Base-by-base conservation (phyloP, 1,140 invertebrate species). In the Trinorchestia longiramus region DNA sequence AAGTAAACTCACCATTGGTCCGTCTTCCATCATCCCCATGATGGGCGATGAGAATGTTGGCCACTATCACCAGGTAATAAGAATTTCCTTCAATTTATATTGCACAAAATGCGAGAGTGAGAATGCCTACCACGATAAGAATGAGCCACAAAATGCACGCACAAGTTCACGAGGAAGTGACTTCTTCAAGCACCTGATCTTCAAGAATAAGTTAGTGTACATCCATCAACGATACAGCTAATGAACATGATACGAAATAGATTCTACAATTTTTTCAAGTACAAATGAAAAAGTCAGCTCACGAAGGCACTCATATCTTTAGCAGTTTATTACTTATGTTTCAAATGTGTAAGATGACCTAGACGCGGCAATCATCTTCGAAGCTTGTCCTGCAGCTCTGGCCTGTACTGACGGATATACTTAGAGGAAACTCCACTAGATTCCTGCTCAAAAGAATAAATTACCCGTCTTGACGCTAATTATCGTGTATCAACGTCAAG, bases 21-120 rank as follows among this genome's bases (percentile, higher is more conserved):
- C 92, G 92, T 94, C 92, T 43, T 94, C 92, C 43, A 94, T 94
- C 92, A 94, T 94, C 41, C 92, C 92, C 92, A 94, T 94, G 92
- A 43, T 94, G 92, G 92, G 92, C 36, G 44, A 77, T 77, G 62
- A 23, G 62, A 77, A 36, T 36, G 36, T 23, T 77, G 28, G 28
- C 36, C 11, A 36, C 15, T 77, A 36, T 77, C 62, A 77, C 62
- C 62, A 77, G 36, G 62, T 77, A 36, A 77, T 77, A 11, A 11
- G 1, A 53, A 77, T 77, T 3, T 77, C 36, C 28, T 77, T 77
- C 62, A 36, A 1, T 23, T 6, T 19, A 28, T 77, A 77, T 3
- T 77, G 3, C 36, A 53, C 19, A 53, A 77, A 77, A 77, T 23
- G 19, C 47, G 47, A 53, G 47, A 53, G 6, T 19, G 47, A 77